These are phyloP conservation scores for Trialeurodes vaporariorum DNA, from an alignment of 1,140 invertebrate genomes.

Conservation along the genomic window DNA sequence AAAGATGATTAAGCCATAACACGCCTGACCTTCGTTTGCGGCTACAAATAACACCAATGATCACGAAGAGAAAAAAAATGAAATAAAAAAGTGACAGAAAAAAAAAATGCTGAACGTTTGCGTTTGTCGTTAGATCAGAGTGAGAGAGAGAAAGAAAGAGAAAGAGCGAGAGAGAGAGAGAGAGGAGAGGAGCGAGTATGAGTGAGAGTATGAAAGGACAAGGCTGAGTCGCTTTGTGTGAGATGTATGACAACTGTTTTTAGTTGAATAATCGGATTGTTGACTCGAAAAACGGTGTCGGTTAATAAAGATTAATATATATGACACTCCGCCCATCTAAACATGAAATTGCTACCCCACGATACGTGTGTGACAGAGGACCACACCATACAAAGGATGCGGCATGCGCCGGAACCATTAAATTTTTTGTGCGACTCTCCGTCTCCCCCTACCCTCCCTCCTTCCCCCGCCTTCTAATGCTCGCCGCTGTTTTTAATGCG, in stretches of 20 bases:
- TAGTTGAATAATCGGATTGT: background rate
- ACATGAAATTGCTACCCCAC: background rate
- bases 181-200: too few species aligned
- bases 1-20: background rate
- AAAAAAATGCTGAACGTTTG: too few species aligned
- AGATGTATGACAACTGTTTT: background rate
- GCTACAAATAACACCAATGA: background rate
- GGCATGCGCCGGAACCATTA: background rate
- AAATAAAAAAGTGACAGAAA: background rate
- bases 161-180: background rate
- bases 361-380: too few species aligned
- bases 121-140: too few species aligned
- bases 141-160: background rate
- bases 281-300: background rate
- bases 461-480: too few species aligned
- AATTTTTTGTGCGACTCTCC: background rate
- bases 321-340: background rate
- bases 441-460: too few species aligned
- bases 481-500: too few species aligned
- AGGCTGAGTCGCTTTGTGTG: background rate
- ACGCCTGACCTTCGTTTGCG: background rate
- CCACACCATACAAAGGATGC: background rate
- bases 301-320: background rate
- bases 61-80: background rate
- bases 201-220: too few species aligned